Evolutionary conservation across 2,888 invertebrate species (phyloP).

Genomic region (Tachina grossa): DNA sequence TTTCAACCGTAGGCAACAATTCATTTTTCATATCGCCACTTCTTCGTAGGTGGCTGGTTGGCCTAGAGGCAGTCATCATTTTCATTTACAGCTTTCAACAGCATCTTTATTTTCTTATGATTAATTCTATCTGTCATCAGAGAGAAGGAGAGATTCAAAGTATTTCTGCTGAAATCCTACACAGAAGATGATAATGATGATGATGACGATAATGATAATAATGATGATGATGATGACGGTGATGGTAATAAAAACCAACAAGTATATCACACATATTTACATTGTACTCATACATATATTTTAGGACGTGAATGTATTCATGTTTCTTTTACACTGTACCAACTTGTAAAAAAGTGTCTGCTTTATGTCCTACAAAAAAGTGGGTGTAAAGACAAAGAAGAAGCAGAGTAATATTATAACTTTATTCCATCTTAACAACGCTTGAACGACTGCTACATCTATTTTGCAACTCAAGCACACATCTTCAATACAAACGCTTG

Average conservation of each 20-base stretch:
- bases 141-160: neutral
- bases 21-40: constrained; percentile 32
- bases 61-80: constrained; percentile 43
- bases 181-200: neutral
- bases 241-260: neutral
- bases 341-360: constrained; percentile 2
- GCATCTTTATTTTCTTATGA: constrained; percentile 25
- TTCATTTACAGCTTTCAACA: constrained; percentile 40
- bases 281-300: neutral
- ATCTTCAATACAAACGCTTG: constrained; percentile 19
- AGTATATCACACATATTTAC: neutral
- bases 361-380: neutral
- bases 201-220: neutral
- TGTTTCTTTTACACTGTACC: neutral
- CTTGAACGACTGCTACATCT: constrained; percentile 7
- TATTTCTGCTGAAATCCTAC: neutral
- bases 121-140: constrained; percentile 26
- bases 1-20: neutral
- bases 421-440: neutral
- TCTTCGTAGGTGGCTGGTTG: constrained; percentile 27
- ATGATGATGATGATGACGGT: constrained; percentile 2
- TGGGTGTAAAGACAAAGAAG: constrained; percentile 1
- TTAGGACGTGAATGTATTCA: neutral
- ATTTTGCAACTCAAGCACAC: constrained; percentile 4
- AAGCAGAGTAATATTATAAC: constrained; percentile 5